Evolutionary conservation across 35 echinoderm and acorn worm species (phyloP), one percentile per base, ranked within the genome.

Genomic region (Ophioderma brevispina): DNA sequence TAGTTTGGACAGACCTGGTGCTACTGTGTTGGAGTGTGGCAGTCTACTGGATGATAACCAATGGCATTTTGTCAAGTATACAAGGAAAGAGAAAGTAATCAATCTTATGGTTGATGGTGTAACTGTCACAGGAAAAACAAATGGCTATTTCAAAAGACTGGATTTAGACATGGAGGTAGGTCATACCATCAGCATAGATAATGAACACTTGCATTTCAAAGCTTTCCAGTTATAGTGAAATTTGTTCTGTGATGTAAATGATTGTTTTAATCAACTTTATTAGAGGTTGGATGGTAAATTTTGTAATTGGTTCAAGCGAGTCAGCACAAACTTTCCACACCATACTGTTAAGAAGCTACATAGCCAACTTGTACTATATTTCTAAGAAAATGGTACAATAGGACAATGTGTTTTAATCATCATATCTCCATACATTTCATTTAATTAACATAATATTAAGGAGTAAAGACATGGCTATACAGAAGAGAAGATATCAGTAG

Each of bases 1-100:
- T n/a, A 78, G 37, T 35, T n/a, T 17, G 39, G 31, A 31, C 15
- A 49, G 50, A n/a, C 75, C 64, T 38, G 90, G 90, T 6, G 35
- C 25, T 46, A 52, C 75, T 0, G 37, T 35, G 17, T 39, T 96
- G 64, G 84, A 89, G 56, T 86, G 75, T 40, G 94, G 94, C 14
- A 87, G 82, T 86, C 75, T 96, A 0, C 84, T 96, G 23, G 94
- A 96, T 86, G 94, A 96, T 37, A 81, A 83, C 38, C 94, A 96
- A 31, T 96, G 94, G 94, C 94, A 96, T 90, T 75, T 89, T 6
- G 87, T 90, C 31, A 32, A 77, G 41, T 96, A 89, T 75, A 90
- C 86, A 82, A 77, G 94, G 36, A 80, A 84, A 38, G 37, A 42
- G 17, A 82, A 90, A 38, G 35, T 52, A 8, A 56, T 96, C 15